Percentiles rank a stretch among this genome's conserved stretches.
Conservation (phyloP, 37 sponge, comb jelly and placozoan genomes). For the Cliona cf. orientalis region DNA sequence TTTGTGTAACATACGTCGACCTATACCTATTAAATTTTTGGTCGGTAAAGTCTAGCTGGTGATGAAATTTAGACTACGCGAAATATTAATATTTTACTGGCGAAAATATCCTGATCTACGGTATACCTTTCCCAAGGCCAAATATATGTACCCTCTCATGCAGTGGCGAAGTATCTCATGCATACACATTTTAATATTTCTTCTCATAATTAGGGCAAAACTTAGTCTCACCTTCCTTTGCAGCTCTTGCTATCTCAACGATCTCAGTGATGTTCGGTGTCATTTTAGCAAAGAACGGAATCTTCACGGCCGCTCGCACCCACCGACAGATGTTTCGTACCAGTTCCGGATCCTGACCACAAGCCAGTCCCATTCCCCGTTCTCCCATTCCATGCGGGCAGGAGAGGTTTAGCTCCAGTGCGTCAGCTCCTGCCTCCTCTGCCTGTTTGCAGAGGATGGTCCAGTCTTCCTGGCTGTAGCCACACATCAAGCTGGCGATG, state of each 20-base stretch:
- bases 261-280: conserved; percentile 61
- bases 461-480: conserved; percentile 90
- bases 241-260: conserved; percentile 37
- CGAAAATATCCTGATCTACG: neutral
- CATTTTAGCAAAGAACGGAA: conserved; percentile 97
- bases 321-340: conserved; percentile 93
- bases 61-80: neutral
- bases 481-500: conserved; percentile 96
- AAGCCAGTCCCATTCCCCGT: conserved; percentile 95
- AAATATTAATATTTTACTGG: neutral
- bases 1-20: no score
- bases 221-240: conserved; percentile 32
- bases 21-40: neutral
- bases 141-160: no score
- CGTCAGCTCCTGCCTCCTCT: conserved; percentile 93
- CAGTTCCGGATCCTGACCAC: conserved; percentile 92
- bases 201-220: no score
- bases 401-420: conserved; percentile 94
- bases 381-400: conserved; percentile 99
- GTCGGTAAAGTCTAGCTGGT: neutral
- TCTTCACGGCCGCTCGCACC: conserved; percentile 85
- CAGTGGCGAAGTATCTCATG: no score
- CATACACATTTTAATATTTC: no score
- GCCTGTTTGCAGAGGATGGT: conserved; percentile 69
- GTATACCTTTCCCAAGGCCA: no score